Conservation (phyloP, 2,888 invertebrate genomes). For the Sclerodermus sp. region DNA sequence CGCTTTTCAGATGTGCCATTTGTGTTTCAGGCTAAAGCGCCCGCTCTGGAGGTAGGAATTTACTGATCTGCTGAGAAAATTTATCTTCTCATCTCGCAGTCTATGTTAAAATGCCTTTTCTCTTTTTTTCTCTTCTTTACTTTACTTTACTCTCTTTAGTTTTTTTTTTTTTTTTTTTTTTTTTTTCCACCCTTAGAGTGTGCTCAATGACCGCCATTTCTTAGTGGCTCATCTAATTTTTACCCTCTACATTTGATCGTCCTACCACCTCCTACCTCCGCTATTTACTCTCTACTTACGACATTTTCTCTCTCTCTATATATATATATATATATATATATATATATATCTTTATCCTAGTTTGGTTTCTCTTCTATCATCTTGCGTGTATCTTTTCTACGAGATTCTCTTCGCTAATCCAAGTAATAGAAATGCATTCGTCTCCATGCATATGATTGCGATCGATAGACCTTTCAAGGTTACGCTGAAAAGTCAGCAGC, state of each 20-base stretch:
- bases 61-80: slow-evolving; percentile 40
- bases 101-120: not conserved
- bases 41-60: slow-evolving; percentile 55
- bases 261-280: slow-evolving; percentile 1
- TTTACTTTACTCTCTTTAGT: too few species aligned
- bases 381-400: too few species aligned
- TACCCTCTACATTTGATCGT: too few species aligned
- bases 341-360: slow-evolving; percentile 12
- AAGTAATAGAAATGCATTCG: too few species aligned
- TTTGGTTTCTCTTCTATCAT: slow-evolving; percentile 8
- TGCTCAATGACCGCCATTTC: too few species aligned
- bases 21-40: slow-evolving; percentile 56
- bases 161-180: too few species aligned
- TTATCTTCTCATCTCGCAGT: slow-evolving; percentile 19
- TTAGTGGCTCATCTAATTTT: too few species aligned
- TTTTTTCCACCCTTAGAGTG: slow-evolving; percentile 4
- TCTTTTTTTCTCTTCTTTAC: not conserved
- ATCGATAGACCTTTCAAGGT: too few species aligned
- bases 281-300: too few species aligned
- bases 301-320: not conserved
- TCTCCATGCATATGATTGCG: too few species aligned
- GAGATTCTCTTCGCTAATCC: too few species aligned
- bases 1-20: slow-evolving; percentile 51
- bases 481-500: too few species aligned
- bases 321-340: slow-evolving; percentile 3